These are phyloP conservation scores for Ceyx erithaca DNA, from an alignment of 2,797 vertebrate genomes.

Conservation along the genomic window DNA sequence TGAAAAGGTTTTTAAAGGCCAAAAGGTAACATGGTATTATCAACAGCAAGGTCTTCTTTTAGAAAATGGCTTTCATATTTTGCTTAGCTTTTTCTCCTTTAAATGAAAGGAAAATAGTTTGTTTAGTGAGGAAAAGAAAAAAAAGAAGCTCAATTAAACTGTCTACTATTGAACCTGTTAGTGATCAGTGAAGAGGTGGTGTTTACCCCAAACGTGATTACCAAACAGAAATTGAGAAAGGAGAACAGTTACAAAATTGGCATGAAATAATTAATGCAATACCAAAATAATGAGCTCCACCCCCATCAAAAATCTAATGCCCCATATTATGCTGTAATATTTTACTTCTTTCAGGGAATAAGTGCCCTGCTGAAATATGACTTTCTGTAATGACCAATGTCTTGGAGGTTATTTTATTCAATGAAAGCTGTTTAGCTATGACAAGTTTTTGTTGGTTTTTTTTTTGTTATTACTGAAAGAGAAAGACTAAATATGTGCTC, in stretches of 20 bases:
- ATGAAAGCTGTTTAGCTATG: neutral
- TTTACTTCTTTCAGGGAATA: neutral
- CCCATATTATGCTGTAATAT: neutral
- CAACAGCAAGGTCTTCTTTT: neutral
- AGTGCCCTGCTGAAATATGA: neutral
- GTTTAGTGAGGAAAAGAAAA: neutral
- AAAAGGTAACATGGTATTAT: neutral
- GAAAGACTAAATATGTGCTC: neutral
- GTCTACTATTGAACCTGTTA: neutral
- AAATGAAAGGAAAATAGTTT: neutral
- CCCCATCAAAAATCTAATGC: neutral
- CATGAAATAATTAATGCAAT: neutral
- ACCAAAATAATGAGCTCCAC: neutral
- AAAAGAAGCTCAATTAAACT: neutral
- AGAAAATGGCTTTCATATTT: neutral
- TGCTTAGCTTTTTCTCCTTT: neutral
- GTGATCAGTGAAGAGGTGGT: neutral
- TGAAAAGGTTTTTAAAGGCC: neutral
- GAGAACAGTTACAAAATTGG: neutral
- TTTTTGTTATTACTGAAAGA: neutral
- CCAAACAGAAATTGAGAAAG: neutral
- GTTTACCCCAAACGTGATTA: neutral
- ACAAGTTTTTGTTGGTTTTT: neutral
- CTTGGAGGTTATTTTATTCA: neutral
- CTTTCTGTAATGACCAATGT: neutral